Conservation (phyloP, 1,140 invertebrate genomes). For the Parasteatoda tepidariorum region DNA sequence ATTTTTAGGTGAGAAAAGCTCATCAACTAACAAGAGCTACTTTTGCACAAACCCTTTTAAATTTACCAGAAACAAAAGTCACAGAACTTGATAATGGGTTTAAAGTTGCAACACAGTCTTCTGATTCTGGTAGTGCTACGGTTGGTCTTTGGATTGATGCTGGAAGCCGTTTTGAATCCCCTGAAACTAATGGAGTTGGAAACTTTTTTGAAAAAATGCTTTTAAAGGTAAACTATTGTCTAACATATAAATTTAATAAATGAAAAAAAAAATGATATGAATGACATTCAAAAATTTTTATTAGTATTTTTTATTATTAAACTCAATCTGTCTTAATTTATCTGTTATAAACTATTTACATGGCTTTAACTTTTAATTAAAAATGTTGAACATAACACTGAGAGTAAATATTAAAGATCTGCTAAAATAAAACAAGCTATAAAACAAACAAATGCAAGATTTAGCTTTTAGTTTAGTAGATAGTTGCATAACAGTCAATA, state of each 20-base stretch:
- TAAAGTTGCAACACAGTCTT: constrained; percentile 94
- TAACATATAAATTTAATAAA: too few species aligned
- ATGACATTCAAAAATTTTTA: not conserved
- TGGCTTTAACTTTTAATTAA: too few species aligned
- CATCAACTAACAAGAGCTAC: constrained; percentile 20
- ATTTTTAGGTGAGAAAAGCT: constrained; percentile 1
- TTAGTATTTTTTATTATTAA: not conserved
- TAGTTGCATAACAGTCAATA: too few species aligned
- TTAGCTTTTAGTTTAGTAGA: too few species aligned
- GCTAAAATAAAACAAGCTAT: too few species aligned
- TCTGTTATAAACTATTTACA: too few species aligned
- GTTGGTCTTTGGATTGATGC: constrained; percentile 99
- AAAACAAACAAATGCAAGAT: too few species aligned
- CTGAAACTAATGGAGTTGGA: constrained; percentile 97
- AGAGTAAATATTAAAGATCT: too few species aligned
- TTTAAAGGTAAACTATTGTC: constrained; percentile 81
- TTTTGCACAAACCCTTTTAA: constrained; percentile 71
- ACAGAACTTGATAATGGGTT: constrained; percentile 90
- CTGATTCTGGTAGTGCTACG: constrained; percentile 92
- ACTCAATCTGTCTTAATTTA: not conserved
- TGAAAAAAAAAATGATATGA: not conserved
- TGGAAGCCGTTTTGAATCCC: constrained; percentile 95
- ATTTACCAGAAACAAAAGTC: constrained; percentile 91
- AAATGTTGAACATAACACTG: too few species aligned
- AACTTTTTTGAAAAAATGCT: constrained; percentile 99